Evolutionary conservation across 2,888 invertebrate species (phyloP).

Genomic region (Eremobia ochroleuca): DNA sequence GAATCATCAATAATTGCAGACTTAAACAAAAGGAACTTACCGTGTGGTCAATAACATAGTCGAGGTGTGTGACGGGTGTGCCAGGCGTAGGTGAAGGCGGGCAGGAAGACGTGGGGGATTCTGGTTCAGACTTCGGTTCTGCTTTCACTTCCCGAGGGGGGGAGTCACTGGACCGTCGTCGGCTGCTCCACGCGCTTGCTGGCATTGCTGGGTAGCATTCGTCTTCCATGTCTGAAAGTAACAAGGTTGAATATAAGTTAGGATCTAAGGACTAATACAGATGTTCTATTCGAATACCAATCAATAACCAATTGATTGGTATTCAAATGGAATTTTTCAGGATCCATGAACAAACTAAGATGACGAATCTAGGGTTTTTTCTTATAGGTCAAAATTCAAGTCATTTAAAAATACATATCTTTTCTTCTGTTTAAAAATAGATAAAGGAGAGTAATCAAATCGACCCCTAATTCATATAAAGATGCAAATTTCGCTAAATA

Average conservation of each 20-base stretch:
- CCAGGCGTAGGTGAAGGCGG: constrained; percentile 93
- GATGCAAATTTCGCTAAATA: background rate
- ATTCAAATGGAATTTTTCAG: background rate
- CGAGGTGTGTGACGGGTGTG: constrained; percentile 89
- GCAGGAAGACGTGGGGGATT: constrained; percentile 94
- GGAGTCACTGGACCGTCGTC: constrained; percentile 82
- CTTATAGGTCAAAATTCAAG: background rate
- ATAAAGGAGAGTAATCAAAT: no score
- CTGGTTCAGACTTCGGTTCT: constrained; percentile 94
- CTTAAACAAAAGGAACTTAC: constrained; percentile 75
- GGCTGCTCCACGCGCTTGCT: constrained; percentile 90
- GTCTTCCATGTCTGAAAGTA: constrained; percentile 95
- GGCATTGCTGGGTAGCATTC: constrained; percentile 96
- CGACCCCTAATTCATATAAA: background rate
- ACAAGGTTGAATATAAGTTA: constrained; percentile 3
- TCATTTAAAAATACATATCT: background rate
- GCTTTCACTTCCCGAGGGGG: constrained; percentile 92
- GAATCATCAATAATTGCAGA: background rate
- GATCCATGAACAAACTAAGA: background rate
- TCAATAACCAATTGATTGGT: background rate
- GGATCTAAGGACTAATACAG: background rate
- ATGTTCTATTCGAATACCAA: no score
- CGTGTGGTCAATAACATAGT: constrained; percentile 92
- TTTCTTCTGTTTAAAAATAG: no score
- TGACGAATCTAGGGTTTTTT: background rate